Percentiles rank a stretch among this genome's conserved stretches.
phyloP scores from a whole-genome alignment of 2,888 invertebrate genomes.

The Latheticus oryzae region DNA sequence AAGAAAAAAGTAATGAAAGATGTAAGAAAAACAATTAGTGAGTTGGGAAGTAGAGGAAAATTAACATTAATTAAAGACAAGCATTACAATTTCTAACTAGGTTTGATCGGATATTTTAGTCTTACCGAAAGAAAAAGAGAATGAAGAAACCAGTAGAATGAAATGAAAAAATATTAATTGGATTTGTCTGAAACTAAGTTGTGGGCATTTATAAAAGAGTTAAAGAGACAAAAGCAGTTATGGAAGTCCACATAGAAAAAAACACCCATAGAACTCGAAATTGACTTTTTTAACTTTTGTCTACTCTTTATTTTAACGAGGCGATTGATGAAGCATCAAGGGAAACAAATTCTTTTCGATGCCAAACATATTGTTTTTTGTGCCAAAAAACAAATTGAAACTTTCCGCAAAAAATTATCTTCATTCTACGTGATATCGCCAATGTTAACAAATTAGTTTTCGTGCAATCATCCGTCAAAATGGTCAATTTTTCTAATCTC shows the following conservation, averaged over 20 bases:
- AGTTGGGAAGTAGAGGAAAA: slow-evolving; percentile 10
- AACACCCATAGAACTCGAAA: too few relatives aligned
- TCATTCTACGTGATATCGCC: too few relatives aligned
- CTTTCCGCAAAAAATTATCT: too few relatives aligned
- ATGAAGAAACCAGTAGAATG: slow-evolving; percentile 3
- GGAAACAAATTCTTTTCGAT: too few relatives aligned
- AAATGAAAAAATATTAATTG: neutral
- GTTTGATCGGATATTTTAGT: slow-evolving; percentile 3
- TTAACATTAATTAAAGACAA: slow-evolving; percentile 12
- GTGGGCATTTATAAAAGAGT: neutral
- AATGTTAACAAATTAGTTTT: too few relatives aligned
- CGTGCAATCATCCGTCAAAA: too few relatives aligned
- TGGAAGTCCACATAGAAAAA: slow-evolving; percentile 1
- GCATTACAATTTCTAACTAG: slow-evolving; percentile 4
- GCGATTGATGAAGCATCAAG: too few relatives aligned
- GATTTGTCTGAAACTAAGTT: neutral
- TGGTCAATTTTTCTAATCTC: too few relatives aligned
- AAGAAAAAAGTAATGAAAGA: slow-evolving; percentile 5
- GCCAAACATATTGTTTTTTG: too few relatives aligned
- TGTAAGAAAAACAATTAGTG: neutral
- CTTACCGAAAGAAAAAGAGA: slow-evolving; percentile 1
- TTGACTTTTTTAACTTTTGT: too few relatives aligned
- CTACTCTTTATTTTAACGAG: too few relatives aligned
- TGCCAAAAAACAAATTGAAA: too few relatives aligned
- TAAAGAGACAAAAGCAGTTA: slow-evolving; percentile 4